Evolutionary conservation across 2,113 vertebrate species (phyloP), one percentile per base, ranked within the genome.

Genomic region (Phaethornis superciliosus): DNA sequence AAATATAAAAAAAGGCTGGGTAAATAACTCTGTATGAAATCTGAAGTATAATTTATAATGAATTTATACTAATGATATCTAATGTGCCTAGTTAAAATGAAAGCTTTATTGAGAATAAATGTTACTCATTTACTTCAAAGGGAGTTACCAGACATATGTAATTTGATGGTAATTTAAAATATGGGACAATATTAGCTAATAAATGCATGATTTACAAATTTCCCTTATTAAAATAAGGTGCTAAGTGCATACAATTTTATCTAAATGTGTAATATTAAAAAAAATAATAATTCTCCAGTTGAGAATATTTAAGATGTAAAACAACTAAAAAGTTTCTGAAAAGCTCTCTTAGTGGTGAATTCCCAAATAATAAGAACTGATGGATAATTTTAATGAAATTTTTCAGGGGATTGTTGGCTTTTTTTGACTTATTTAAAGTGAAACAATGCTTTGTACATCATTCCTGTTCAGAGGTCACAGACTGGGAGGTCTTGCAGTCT

Each of bases 41-140:
- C 95, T 95, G 87, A 92, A 96, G 96, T 96, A 89, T 95, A 96
- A 98, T 98, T 98, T 98, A 88, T 97, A 97, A 97, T 97, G 96
- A 98, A 96, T 98, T 97, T 97, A 91, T 97, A 75, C 94, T 98
- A 97, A 98, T 98, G 97, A 96, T 97, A 96, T 97, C 95, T 97
- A 97, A 98, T 97, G 83, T 79, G 88, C 93, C 76, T 97, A 95
- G 94, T 96, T 97, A 96, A 97, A 98, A 97, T 93, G 88, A 96
- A 96, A 96, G 68, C 72, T 95, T 97, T 98, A 97, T 97, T 94
- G 95, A 97, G 81, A 98, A 97, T 96, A 97, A 98, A 98, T 97
- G 95, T 93, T 97, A 72, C 96, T 98, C 94, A 97, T 98, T 98
- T 98, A 88, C 92, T 97, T 97, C 97, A 97, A 98, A 97, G 95